Evolutionary conservation across 2,113 vertebrate genomes (phyloP).

Genomic region (Heptranchias perlo): DNA sequence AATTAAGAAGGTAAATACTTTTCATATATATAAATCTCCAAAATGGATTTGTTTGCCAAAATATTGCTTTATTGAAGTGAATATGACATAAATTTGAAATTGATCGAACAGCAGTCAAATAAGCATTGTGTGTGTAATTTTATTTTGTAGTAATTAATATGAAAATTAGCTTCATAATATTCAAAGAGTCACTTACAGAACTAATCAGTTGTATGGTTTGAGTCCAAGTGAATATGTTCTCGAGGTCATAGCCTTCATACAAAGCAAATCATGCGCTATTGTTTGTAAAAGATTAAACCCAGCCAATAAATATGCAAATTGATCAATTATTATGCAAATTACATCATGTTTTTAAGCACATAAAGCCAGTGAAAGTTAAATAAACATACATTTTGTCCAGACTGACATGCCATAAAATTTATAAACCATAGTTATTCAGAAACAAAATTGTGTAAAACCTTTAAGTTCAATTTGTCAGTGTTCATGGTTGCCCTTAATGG

Average conservation of each 20-base stretch:
- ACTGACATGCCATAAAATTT: neutral
- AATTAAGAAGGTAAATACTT: neutral
- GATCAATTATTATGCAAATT: constrained; percentile 1
- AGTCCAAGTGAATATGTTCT: neutral
- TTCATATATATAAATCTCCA: neutral
- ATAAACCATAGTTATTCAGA: neutral
- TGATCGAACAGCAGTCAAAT: neutral
- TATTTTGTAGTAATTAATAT: neutral
- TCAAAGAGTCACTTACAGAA: neutral
- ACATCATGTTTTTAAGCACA: neutral
- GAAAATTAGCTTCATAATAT: constrained; percentile 22
- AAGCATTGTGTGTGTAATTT: neutral
- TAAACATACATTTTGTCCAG: constrained; percentile 6
- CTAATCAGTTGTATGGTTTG: constrained; percentile 5
- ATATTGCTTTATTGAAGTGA: neutral
- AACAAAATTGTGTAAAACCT: neutral
- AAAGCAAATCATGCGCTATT: neutral
- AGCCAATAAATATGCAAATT: constrained; percentile 38
- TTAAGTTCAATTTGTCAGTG: constrained; percentile 12
- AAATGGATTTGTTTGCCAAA: neutral
- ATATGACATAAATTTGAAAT: neutral
- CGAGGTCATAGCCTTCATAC: neutral
- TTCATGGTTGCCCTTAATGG: neutral
- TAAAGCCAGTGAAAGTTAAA: neutral
- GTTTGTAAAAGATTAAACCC: constrained; percentile 32